A percentile compares a stretch with the other conserved stretches of the same genome.
These are phyloP conservation scores for Synergus laeviventris DNA, from an alignment of 2,888 invertebrate species.

Conservation along the genomic window DNA sequence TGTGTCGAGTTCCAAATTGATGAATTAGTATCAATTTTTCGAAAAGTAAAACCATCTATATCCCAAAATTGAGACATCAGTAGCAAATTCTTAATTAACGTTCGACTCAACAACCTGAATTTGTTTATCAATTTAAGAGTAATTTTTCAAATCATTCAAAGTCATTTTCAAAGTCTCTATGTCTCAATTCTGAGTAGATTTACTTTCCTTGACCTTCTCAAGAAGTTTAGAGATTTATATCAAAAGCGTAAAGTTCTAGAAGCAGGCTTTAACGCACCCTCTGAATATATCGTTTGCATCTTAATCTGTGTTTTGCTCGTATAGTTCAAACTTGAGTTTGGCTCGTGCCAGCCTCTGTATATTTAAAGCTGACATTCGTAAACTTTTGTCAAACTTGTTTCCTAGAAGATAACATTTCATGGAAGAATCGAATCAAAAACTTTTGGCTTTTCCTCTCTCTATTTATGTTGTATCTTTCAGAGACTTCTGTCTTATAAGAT, in stretches of 20 bases:
- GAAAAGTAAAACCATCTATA: background rate
- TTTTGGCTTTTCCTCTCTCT: conserved; percentile 23
- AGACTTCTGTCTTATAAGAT: background rate
- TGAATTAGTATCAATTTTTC: background rate
- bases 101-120: no score
- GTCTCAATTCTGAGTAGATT: background rate
- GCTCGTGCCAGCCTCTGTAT: background rate
- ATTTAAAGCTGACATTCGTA: conserved; percentile 26
- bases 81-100: background rate
- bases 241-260: background rate
- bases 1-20: background rate
- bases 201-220: background rate
- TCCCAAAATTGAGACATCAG: background rate
- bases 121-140: no score
- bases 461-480: conserved; percentile 19
- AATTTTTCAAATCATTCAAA: background rate
- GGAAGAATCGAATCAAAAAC: conserved; percentile 30
- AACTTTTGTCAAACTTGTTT: conserved; percentile 27
- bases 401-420: background rate
- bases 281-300: conserved; percentile 20
- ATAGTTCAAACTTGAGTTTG: conserved; percentile 19
- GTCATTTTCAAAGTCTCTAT: background rate
- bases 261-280: background rate
- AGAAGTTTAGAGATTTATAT: background rate
- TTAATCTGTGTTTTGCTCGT: conserved; percentile 10